Base-by-base conservation (phyloP, 2,113 vertebrate genomes). In the Tyrannus savana region DNA sequence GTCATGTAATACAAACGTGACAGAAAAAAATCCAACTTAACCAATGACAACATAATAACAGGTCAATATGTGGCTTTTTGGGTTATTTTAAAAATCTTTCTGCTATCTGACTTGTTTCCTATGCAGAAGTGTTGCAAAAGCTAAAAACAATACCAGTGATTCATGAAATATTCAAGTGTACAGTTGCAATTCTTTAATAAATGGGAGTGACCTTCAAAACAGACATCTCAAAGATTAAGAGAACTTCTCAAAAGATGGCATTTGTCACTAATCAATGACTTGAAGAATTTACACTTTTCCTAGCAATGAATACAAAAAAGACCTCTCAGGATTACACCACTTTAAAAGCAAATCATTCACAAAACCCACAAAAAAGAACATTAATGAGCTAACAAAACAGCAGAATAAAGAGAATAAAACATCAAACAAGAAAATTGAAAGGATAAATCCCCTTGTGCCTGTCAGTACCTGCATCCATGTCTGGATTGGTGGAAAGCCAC, bases 181-280 rank as follows among this genome's bases (percentile, higher is more conserved):
- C 75, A 74, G 79, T 79, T 76, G 74, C 83, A 85, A 87, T 69
- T 62, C 83, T 67, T 84, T 82, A 95, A 96, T 91, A 89, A 92
- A 97, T 91, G 77, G 84, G 90, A 87, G 84, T 96, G 93, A 97
- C 95, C 92, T 97, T 97, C 92, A 96, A 93, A 97, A 93, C 17
- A 89, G 86, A 96, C 94, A 93, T 86, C 52, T 69, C 84, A 92
- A 97, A 96, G 94, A 95, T 93, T 91, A 97, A 90, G 75, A 94
- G 77, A 88, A 95, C 81, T 69, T 88, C 80, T 94, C 75, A 60
- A 81, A 91, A 94, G 84, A 95, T 94, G 91, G 68, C 92, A 96
- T 95, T 97, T 97, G 81, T 97, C 96, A 95, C 75, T 95, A 97
- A 97, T 96, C 91, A 93, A 95, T 96, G 94, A 81, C 84, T 94